phyloP scores from a whole-genome alignment of 2,888 invertebrate species.

The Limnephilus rhombicus region DNA sequence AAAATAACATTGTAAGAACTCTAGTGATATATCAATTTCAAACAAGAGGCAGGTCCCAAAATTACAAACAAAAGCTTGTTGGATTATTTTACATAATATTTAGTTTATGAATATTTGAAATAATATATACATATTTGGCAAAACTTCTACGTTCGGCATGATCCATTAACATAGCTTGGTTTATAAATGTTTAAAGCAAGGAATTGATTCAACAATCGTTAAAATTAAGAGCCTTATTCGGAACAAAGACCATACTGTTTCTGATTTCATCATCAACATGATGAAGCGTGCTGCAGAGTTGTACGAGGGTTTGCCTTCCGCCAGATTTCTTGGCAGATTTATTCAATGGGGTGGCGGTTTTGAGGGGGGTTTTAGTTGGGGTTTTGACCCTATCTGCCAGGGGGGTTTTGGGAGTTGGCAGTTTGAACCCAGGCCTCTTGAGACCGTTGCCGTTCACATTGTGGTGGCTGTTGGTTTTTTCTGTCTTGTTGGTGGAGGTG shows the following conservation, averaged over 20 bases:
- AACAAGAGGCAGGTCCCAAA: not conserved
- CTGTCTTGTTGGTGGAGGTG: not conserved
- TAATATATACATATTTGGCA: not conserved
- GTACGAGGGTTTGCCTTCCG: conserved; percentile 59
- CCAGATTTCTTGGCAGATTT: conserved; percentile 53
- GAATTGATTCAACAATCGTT: conserved; percentile 53
- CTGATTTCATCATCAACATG: conserved; percentile 62
- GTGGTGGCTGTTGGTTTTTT: not conserved
- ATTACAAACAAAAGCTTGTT: not conserved
- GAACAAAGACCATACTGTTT: conserved; percentile 62
- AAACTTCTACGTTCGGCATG: not conserved
- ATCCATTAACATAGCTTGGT: not conserved
- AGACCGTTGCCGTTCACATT: not conserved
- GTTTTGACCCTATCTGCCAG: conserved; percentile 21
- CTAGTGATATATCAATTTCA: not conserved
- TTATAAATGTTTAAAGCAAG: not conserved
- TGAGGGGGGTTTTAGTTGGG: conserved; percentile 9
- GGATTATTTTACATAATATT: not conserved
- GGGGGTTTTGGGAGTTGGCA: conserved; percentile 39
- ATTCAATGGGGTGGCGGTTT: conserved; percentile 25
- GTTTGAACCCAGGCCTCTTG: not conserved
- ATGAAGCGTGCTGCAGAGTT: conserved; percentile 61
- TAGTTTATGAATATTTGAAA: too few relatives aligned
- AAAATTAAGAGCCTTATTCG: conserved; percentile 65
- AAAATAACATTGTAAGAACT: not conserved